Evolutionary conservation across 2,888 invertebrate species (phyloP).

Genomic region (Metacarcinus magister): DNA sequence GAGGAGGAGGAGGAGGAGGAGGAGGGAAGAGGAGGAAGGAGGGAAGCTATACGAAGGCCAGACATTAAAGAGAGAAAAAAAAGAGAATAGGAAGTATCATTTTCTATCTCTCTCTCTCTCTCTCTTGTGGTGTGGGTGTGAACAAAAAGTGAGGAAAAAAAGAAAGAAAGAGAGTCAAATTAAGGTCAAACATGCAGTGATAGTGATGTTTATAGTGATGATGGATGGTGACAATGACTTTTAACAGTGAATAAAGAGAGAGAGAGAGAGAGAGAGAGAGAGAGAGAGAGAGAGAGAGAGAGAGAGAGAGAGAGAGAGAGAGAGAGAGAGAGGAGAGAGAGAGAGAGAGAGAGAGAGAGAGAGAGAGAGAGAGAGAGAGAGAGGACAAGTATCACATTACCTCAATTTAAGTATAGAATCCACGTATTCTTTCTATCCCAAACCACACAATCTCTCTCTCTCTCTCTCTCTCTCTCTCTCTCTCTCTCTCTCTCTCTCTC

Average conservation of each 20-base stretch:
- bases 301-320: background rate
- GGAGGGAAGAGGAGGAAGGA: background rate
- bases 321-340: background rate
- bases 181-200: background rate
- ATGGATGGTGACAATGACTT: no score
- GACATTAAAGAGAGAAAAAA: background rate
- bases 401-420: background rate
- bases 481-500: slow-evolving; percentile 53
- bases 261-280: no score
- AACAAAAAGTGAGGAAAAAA: background rate
- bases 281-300: background rate
- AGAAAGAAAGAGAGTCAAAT: background rate
- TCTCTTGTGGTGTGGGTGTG: no score
- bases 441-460: background rate
- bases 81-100: background rate
- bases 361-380: background rate
- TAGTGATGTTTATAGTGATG: background rate
- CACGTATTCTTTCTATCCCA: background rate
- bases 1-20: slow-evolving; percentile 59
- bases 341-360: background rate
- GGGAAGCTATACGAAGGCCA: no score
- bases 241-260: background rate
- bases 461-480: slow-evolving; percentile 5
- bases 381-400: no score
- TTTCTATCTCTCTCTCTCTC: no score